A percentile compares a stretch with the other conserved stretches of the same genome.
Conservation (phyloP, 1,140 invertebrate species). For the Dinoponera quadriceps region DNA sequence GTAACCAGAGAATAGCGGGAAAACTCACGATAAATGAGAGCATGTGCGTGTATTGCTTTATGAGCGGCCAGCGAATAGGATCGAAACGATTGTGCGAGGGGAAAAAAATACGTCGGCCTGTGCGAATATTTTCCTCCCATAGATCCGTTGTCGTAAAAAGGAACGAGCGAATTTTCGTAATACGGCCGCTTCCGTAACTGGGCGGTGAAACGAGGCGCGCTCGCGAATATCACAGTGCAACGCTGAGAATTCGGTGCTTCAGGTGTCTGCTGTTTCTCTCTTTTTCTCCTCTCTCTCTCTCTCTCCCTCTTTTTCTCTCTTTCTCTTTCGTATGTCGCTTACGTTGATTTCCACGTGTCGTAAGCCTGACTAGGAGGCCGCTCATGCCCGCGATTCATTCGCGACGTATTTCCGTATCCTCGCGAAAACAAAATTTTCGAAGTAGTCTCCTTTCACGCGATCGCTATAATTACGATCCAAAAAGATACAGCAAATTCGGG, state of each 20-base stretch:
- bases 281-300: too few relatives aligned
- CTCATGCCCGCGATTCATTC: slow-evolving; percentile 12
- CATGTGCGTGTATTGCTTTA: slow-evolving; percentile 35
- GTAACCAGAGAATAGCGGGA: slow-evolving; percentile 15
- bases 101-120: slow-evolving; percentile 63
- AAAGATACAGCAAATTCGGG: neutral
- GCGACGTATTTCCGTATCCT: neutral
- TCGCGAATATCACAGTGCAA: slow-evolving; percentile 60
- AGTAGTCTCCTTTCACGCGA: slow-evolving; percentile 6
- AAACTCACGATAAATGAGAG: slow-evolving; percentile 7
- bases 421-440: slow-evolving; percentile 25
- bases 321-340: slow-evolving; percentile 6
- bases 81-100: slow-evolving; percentile 15
- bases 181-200: slow-evolving; percentile 62
- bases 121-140: slow-evolving; percentile 70
- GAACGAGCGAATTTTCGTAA: slow-evolving; percentile 76
- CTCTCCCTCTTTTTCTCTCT: too few relatives aligned
- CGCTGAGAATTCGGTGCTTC: slow-evolving; percentile 67
- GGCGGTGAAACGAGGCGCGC: slow-evolving; percentile 60
- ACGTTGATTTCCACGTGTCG: slow-evolving; percentile 42
- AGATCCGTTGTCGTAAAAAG: slow-evolving; percentile 75
- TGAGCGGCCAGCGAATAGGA: neutral
- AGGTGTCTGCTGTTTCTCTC: slow-evolving; percentile 26
- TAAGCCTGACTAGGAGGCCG: slow-evolving; percentile 51
- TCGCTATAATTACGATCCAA: slow-evolving; percentile 4